Percentiles rank a stretch among this genome's conserved stretches.
phyloP scores from a whole-genome alignment of 2,797 vertebrate species.

The Sebastes melanostomus region DNA sequence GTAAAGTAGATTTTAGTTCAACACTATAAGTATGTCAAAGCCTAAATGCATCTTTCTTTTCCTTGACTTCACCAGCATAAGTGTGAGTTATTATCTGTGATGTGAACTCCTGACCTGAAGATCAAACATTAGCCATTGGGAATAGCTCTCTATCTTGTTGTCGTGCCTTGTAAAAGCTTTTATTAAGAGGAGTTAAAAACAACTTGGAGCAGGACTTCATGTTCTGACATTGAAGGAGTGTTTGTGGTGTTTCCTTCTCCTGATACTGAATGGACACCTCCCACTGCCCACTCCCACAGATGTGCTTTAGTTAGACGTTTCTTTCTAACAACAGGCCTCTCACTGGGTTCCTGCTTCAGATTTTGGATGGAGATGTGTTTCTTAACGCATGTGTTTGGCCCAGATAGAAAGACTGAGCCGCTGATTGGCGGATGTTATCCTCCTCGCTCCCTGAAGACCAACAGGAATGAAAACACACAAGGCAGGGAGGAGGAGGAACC shows the following conservation, averaged over 20 bases:
- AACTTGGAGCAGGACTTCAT: neutral
- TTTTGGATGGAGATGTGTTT: neutral
- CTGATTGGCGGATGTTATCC: slow-evolving; percentile 34
- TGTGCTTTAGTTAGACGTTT: slow-evolving; percentile 1
- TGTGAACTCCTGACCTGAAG: neutral
- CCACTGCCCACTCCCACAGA: neutral
- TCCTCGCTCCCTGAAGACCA: slow-evolving; percentile 35
- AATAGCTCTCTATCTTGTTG: neutral
- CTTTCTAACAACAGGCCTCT: slow-evolving; percentile 10
- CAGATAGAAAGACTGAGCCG: neutral
- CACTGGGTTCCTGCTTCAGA: neutral
- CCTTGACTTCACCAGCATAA: neutral
- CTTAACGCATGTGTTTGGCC: neutral
- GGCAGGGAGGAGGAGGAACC: slow-evolving; percentile 14
- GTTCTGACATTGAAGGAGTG: neutral
- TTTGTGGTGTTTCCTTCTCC: neutral
- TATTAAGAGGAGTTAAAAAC: neutral
- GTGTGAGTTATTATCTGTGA: neutral
- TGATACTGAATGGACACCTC: slow-evolving; percentile 1
- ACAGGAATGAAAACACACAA: slow-evolving; percentile 57
- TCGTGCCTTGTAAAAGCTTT: neutral
- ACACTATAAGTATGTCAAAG: neutral
- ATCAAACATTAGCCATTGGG: neutral
- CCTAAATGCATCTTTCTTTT: neutral
- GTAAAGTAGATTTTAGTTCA: neutral